Conservation (phyloP, 2,113 vertebrate species). For the Thymallus thymallus region DNA sequence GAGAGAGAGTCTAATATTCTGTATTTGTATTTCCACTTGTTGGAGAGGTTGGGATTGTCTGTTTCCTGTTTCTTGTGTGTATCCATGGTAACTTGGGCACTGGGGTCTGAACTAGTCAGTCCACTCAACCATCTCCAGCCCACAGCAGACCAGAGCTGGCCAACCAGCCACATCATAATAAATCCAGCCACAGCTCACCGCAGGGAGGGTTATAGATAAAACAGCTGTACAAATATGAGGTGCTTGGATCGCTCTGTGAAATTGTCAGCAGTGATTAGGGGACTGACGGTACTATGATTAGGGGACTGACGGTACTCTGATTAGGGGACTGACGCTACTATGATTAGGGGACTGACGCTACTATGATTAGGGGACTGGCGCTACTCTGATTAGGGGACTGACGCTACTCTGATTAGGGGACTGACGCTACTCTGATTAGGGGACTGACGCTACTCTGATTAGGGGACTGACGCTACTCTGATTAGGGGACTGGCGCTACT, state of each 20-base stretch:
- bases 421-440: conserved; percentile 65
- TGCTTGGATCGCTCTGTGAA: conserved; percentile 55
- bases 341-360: conserved; percentile 70
- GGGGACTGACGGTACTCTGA: conserved; percentile 73
- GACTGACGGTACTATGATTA: conserved; percentile 71
- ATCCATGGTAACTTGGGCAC: conserved; percentile 44
- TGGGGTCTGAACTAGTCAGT: conserved; percentile 81
- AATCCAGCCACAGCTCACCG: no score
- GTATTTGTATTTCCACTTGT: conserved; percentile 1
- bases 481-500: conserved; percentile 68
- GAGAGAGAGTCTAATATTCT: no score
- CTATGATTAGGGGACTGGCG: conserved; percentile 69
- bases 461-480: conserved; percentile 72
- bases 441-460: conserved; percentile 73
- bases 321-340: conserved; percentile 67
- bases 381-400: conserved; percentile 68
- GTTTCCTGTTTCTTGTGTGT: conserved; percentile 1
- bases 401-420: conserved; percentile 71
- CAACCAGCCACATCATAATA: no score
- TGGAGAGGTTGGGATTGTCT: neutral
- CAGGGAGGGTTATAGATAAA: conserved; percentile 77
- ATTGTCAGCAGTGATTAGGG: conserved; percentile 73
- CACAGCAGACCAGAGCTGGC: no score
- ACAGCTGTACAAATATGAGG: conserved; percentile 88
- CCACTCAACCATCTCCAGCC: conserved; percentile 83